Evolutionary conservation across 1,140 invertebrate species (phyloP).

Genomic region (Lepidotrigona ventralis): DNA sequence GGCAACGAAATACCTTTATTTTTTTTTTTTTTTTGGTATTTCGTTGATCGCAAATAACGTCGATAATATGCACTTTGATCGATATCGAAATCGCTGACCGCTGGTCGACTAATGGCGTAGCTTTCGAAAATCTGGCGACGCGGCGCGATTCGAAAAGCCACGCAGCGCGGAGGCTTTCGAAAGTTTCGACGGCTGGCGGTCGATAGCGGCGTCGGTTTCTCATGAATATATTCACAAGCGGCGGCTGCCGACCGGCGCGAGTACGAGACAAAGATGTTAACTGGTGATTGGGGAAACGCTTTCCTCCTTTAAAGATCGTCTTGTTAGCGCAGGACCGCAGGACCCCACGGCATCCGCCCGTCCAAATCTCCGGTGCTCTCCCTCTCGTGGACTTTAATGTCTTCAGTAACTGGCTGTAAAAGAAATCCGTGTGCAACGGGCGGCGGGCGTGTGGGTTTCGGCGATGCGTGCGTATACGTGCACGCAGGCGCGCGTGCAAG

Average conservation of each 20-base stretch:
- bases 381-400: slow-evolving; percentile 63
- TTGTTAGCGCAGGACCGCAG: slow-evolving; percentile 67
- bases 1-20: too few species aligned
- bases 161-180: slow-evolving; percentile 16
- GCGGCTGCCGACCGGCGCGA: slow-evolving; percentile 44
- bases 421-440: slow-evolving; percentile 46
- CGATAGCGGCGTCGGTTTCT: slow-evolving; percentile 66
- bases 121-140: neutral
- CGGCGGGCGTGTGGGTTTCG: neutral
- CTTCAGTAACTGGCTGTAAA: slow-evolving; percentile 64
- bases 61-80: slow-evolving; percentile 50
- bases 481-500: slow-evolving; percentile 11
- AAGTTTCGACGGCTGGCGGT: slow-evolving; percentile 64
- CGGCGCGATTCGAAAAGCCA: slow-evolving; percentile 28
- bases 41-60: neutral
- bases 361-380: slow-evolving; percentile 65
- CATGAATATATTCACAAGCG: slow-evolving; percentile 76
- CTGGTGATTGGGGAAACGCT: slow-evolving; percentile 74
- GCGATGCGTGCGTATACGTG: neutral
- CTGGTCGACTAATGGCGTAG: neutral
- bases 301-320: slow-evolving; percentile 72
- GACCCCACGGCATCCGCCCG: slow-evolving; percentile 54
- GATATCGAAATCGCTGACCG: neutral
- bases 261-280: slow-evolving; percentile 76
- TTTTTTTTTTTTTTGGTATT: too few species aligned